Evolutionary conservation across 2,113 vertebrate genomes (phyloP).

Genomic region (Pimephales promelas): DNA sequence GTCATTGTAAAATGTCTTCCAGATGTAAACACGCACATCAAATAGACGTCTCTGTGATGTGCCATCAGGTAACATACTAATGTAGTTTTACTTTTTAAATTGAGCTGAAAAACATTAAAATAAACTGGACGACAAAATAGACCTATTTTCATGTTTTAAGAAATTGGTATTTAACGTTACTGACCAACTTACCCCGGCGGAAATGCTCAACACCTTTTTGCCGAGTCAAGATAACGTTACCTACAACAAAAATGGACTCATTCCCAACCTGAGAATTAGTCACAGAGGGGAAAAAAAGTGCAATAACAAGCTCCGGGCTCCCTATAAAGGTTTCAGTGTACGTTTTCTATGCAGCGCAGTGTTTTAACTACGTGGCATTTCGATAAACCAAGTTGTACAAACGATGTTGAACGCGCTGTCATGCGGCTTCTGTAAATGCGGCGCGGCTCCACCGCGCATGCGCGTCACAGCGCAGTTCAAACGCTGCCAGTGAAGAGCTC

Average conservation of each 20-base stretch:
- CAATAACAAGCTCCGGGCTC: not conserved
- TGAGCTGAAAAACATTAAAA: not conserved
- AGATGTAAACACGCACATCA: too few species aligned
- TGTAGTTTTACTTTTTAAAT: not conserved
- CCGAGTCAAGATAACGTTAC: not conserved
- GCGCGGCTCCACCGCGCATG: conserved; percentile 57
- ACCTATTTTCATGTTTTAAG: not conserved
- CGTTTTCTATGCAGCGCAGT: not conserved
- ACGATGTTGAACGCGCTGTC: not conserved
- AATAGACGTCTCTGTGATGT: too few species aligned
- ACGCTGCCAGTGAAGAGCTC: conserved; percentile 30
- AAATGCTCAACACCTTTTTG: not conserved
- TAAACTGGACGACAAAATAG: not conserved
- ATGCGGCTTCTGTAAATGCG: conserved; percentile 21
- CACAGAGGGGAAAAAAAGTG: too few species aligned
- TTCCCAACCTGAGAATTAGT: not conserved
- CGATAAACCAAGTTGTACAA: too few species aligned
- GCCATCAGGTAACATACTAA: too few species aligned
- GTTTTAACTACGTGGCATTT: not conserved
- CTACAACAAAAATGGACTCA: not conserved
- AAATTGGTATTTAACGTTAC: not conserved
- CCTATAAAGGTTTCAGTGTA: not conserved
- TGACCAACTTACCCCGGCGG: not conserved
- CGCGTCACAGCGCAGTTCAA: conserved; percentile 52
- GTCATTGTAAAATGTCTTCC: too few species aligned